Evolutionary conservation across 2,797 vertebrate genomes (phyloP).

Genomic region (Coregonus suidteri): DNA sequence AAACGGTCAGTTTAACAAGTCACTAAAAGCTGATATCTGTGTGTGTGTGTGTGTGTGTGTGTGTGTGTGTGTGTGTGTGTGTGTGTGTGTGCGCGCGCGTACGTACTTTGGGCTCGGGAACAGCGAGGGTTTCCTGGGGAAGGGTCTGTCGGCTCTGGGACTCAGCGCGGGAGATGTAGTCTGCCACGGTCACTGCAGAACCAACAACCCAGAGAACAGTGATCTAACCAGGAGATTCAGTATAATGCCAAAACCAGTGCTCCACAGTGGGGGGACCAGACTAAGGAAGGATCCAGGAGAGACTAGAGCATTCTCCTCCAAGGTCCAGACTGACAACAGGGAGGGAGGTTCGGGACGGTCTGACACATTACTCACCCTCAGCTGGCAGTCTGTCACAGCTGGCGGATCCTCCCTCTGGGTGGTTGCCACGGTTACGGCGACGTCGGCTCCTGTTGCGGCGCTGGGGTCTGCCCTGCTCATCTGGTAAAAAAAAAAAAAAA

Average conservation of each 20-base stretch:
- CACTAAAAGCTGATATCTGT: too few species aligned
- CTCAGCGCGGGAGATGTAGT: conserved; percentile 90
- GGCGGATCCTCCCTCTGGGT: conserved; percentile 83
- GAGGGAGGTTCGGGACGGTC: not conserved
- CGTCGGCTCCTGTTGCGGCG: conserved; percentile 89
- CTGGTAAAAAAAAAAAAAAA: conserved; percentile 46
- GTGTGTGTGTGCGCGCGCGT: not conserved
- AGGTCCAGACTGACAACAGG: not conserved
- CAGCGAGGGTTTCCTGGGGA: conserved; percentile 75
- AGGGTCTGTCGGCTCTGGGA: conserved; percentile 91
- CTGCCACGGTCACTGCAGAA: conserved; percentile 86
- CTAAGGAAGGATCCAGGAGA: not conserved
- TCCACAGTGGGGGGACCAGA: not conserved
- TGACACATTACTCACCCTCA: conserved; percentile 57
- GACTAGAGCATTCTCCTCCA: not conserved
- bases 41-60: not conserved
- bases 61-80: not conserved
- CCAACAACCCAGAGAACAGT: conserved; percentile 14
- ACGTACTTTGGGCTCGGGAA: conserved; percentile 73
- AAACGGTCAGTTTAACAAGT: not conserved
- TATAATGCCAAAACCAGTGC: not conserved
- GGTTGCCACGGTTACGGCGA: conserved; percentile 86
- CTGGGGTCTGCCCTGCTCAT: conserved; percentile 86
- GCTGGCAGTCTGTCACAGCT: conserved; percentile 86
- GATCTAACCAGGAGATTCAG: not conserved